Evolutionary conservation across 64 coral and sea anemone genomes (phyloP).

Genomic region (Montipora foliosa): DNA sequence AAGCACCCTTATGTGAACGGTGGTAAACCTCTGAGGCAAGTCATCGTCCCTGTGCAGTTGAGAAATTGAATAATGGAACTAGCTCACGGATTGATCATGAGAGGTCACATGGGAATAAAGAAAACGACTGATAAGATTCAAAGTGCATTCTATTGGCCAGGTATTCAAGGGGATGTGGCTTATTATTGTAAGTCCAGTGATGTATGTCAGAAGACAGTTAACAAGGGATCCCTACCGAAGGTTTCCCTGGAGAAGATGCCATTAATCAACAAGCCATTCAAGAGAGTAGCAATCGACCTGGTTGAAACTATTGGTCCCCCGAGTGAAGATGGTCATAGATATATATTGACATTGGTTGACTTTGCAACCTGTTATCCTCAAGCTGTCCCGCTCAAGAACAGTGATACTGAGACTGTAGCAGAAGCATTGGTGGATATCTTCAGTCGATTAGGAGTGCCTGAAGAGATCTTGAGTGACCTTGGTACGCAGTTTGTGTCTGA

Average conservation of each 20-base stretch:
- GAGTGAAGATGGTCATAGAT: slow-evolving; percentile 27
- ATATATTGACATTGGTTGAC: slow-evolving; percentile 29
- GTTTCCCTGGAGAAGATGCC: slow-evolving; percentile 13
- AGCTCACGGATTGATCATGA: slow-evolving; percentile 67
- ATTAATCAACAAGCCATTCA: slow-evolving; percentile 5
- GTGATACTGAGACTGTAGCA: neutral
- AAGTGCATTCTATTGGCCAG: slow-evolving; percentile 74
- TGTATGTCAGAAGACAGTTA: slow-evolving; percentile 69
- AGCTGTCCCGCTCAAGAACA: neutral
- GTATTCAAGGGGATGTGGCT: slow-evolving; percentile 57
- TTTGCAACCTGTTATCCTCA: neutral
- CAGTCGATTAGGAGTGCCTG: neutral
- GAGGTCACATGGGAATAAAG: slow-evolving; percentile 34
- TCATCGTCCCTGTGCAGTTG: slow-evolving; percentile 54
- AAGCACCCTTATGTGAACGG: neutral
- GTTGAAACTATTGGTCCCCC: neutral
- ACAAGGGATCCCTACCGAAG: slow-evolving; percentile 52
- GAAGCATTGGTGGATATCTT: slow-evolving; percentile 37
- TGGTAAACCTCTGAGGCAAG: slow-evolving; percentile 44
- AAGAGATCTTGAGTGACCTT: slow-evolving; percentile 37
- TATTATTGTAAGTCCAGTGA: slow-evolving; percentile 64
- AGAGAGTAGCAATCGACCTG: slow-evolving; percentile 24
- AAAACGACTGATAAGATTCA: slow-evolving; percentile 54
- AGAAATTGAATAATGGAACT: slow-evolving; percentile 48
- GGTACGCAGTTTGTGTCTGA: slow-evolving; percentile 50